Evolutionary conservation across 2,113 vertebrate species (phyloP), one percentile per base, ranked within the genome.

Genomic region (Crypturellus undulatus): DNA sequence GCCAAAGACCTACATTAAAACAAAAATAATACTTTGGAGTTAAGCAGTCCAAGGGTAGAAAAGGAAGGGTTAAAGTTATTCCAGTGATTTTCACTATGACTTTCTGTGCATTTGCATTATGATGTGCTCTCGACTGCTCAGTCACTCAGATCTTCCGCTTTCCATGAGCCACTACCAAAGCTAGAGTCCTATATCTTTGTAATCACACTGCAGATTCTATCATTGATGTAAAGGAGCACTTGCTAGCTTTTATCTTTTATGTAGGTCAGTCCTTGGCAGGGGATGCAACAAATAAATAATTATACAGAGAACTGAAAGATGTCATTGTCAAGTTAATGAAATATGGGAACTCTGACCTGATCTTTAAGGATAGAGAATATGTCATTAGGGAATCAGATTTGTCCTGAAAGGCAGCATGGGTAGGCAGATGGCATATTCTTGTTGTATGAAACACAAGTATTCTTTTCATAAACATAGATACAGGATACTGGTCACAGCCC

Each of bases 1-100:
- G 67, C 42, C 79, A 82, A 87, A 90, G 40, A 18, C 26, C 63
- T 56, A 30, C 25, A 42, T 87, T 54, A 64, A 67, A 90, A 68
- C 58, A 91, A 94, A 87, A 81, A 36, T 11, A 73, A 45, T 72
- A 67, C 92, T 92, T 94, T 90, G 70, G 90, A 95, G 76, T 90
- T 82, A 84, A 90, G 75, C 56, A 47, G 18, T 91, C 42, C 63
- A 92, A 38, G 59, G 71, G 47, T 87, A 87, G 85, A 90, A 65
- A 72, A 76, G 52, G 34, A 59, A 87, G 82, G 84, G 85, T 76
- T 87, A 68, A 93, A 62, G 71, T 93, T 94, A 89, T 45, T 89
- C 21, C 24, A 56, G 47, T 89, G 89, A 78, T 84, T 65, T 87
- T 80, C 70, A 11, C 60, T 58, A 10, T 75, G 73, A 80, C 77